phyloP scores from a whole-genome alignment of 2,113 vertebrate genomes.

The Narcine bancroftii region DNA sequence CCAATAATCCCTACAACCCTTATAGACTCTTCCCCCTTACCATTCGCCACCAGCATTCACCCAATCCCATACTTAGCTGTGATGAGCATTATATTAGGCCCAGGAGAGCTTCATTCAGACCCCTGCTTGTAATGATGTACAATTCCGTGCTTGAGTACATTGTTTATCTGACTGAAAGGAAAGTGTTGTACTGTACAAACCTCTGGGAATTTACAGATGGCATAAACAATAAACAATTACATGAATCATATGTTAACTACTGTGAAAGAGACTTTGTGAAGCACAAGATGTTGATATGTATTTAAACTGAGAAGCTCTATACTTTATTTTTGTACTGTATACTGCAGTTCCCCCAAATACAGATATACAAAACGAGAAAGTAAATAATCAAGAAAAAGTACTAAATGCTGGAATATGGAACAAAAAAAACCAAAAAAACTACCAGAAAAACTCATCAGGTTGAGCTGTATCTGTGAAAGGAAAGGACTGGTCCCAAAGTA shows the following conservation, averaged over 20 bases:
- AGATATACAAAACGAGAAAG: not conserved
- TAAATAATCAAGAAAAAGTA: not conserved
- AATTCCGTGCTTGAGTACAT: not conserved
- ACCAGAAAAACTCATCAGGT: no score
- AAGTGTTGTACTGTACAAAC: not conserved
- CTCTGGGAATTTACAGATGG: slow-evolving; percentile 18
- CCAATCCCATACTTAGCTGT: no score
- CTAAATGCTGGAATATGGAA: no score
- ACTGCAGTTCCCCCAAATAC: not conserved
- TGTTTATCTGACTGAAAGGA: not conserved
- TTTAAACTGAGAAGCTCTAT: not conserved
- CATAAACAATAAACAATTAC: slow-evolving; percentile 7
- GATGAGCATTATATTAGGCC: not conserved
- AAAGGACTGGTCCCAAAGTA: no score
- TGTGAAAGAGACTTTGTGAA: not conserved
- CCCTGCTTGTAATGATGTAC: not conserved
- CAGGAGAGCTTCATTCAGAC: not conserved
- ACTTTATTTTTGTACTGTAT: not conserved
- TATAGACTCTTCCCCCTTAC: not conserved
- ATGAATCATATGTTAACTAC: slow-evolving; percentile 8
- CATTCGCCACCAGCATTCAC: not conserved
- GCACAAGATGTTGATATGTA: not conserved
- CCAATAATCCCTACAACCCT: no score
- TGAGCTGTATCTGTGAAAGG: no score
- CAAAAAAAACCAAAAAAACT: no score